Base-by-base conservation (phyloP, 1,140 invertebrate species). In the Drosophila nannoptera region DNA sequence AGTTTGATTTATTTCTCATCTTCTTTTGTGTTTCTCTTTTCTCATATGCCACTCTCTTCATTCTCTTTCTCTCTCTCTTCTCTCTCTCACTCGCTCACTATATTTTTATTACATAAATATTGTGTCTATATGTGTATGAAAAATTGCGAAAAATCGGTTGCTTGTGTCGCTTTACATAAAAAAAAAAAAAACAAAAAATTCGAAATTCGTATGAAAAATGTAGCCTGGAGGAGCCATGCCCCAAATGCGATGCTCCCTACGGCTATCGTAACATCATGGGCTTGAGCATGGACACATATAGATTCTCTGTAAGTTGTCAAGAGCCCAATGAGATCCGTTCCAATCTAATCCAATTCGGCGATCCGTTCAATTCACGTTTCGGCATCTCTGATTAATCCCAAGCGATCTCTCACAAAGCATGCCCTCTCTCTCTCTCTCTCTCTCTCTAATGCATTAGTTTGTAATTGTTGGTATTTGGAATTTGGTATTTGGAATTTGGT, bases 231-330 rank as follows among this genome's bases (percentile, higher is more conserved):
- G 92, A 93, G 63, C 96, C 96, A 36, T 98, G 97, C 88, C 89
- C 92, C 46, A 77, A 81, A 56, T 86, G 81, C 71, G 74, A 68
- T 52, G 93, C 96, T 65, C 97, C 98, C 11, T 99, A 99, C 89
- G 97, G 97, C 69, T 99, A 95, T 91, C 94, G 93, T 81, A 96
- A 99, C 91, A 94, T 97, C 84, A 97, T 99, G 94, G 92, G 92
- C 52, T 92, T 99, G 42, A 97, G 94, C 84, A 93, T 92, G 65
- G 93, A 99, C 87, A 97, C 97, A 14, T 88, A 90, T 76, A 88
- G 89, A 81, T 94, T 94, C 90, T 91, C 93, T 87, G 94, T 94
- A 93, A 93, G 93, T 95, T 90, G 77, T 78, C 55, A 71, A 14
- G 35, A 48, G 48, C 54, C 53, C 50, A 50, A 45, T 22, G 22